Conservation (phyloP, 92 coral and sea anemone genomes). For the Metridium senile region DNA sequence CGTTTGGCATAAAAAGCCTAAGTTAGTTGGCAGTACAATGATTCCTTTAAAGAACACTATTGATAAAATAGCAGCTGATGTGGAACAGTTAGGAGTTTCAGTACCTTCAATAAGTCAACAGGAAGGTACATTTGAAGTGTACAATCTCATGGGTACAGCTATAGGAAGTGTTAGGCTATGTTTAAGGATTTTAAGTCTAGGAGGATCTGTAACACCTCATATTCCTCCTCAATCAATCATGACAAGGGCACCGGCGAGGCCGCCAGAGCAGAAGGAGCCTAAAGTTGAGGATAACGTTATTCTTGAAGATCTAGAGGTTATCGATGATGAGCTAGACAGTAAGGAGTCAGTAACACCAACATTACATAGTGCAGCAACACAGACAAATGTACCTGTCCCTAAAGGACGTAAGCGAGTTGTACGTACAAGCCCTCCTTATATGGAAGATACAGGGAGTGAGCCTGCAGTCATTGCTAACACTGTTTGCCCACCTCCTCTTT, state of each 20-base stretch:
- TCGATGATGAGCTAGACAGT: neutral
- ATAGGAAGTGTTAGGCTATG: conserved; percentile 75
- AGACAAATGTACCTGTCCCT: conserved; percentile 34
- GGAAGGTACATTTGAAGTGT: conserved; percentile 69
- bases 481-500: conserved; percentile 93
- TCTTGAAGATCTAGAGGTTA: conserved; percentile 2
- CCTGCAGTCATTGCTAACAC: conserved; percentile 78
- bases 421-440: conserved; percentile 4
- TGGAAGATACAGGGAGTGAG: conserved; percentile 32
- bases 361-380: conserved; percentile 42
- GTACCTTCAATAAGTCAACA: conserved; percentile 78
- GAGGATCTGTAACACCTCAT: conserved; percentile 87
- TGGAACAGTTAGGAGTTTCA: conserved; percentile 64
- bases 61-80: conserved; percentile 60
- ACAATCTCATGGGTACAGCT: conserved; percentile 84
- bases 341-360: neutral
- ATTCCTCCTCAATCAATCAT: conserved; percentile 58
- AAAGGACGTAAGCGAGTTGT: conserved; percentile 11
- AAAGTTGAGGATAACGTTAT: conserved; percentile 8
- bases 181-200: conserved; percentile 82
- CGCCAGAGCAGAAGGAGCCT: conserved; percentile 4
- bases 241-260: conserved; percentile 16
- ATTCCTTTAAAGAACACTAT: conserved; percentile 68
- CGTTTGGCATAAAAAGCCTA: conserved; percentile 71
- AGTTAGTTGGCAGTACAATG: conserved; percentile 78